phyloP scores from a whole-genome alignment of 1,140 invertebrate species.

The Euschistus heros region DNA sequence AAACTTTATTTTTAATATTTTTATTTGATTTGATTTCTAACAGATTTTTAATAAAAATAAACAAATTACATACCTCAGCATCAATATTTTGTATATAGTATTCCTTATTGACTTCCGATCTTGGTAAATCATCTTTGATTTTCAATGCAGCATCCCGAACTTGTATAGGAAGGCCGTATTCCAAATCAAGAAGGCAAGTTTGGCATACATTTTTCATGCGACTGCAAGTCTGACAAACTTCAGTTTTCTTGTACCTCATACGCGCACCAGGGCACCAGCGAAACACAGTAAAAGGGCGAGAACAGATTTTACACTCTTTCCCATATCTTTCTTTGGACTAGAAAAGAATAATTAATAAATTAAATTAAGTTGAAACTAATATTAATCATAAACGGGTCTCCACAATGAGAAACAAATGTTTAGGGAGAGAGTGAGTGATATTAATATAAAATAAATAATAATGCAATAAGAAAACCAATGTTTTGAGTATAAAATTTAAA shows the following conservation, averaged over 20 bases:
- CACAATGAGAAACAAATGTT: too few relatives aligned
- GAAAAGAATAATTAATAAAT: constrained; percentile 32
- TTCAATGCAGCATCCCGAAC: constrained; percentile 93
- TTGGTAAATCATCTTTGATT: constrained; percentile 88
- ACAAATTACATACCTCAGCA: constrained; percentile 47
- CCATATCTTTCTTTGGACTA: constrained; percentile 97
- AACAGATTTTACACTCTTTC: constrained; percentile 98
- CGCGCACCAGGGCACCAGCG: constrained; percentile 94
- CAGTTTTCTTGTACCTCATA: constrained; percentile 99
- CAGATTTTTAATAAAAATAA: constrained; percentile 31
- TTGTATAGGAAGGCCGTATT: constrained; percentile 91
- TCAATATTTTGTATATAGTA: constrained; percentile 96
- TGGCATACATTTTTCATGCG: constrained; percentile 99
- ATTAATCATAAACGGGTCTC: too few relatives aligned
- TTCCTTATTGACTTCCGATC: constrained; percentile 97
- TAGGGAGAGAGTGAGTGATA: too few relatives aligned
- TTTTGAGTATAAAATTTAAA: too few relatives aligned
- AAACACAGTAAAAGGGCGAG: constrained; percentile 95
- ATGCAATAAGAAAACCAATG: too few relatives aligned
- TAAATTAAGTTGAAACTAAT: not conserved
- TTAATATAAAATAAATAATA: too few relatives aligned
- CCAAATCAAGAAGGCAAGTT: constrained; percentile 94
- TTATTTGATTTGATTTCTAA: too few relatives aligned
- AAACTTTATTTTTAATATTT: too few relatives aligned
- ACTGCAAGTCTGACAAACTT: constrained; percentile 98